phyloP scores from a whole-genome alignment of 2,797 vertebrate species.

The Oreochromis mossambicus region DNA sequence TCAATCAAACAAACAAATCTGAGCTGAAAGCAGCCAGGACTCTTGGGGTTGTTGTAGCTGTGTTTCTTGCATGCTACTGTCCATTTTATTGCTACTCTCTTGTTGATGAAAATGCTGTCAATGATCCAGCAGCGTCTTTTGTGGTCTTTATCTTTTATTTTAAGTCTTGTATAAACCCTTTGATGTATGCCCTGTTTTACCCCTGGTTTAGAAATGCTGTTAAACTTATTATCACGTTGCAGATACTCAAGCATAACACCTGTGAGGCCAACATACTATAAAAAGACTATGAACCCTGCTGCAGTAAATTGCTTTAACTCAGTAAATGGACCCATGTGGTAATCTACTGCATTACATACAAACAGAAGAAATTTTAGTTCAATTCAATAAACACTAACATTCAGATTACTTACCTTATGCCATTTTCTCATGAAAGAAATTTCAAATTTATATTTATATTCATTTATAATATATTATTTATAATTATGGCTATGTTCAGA shows the following conservation, averaged over 20 bases:
- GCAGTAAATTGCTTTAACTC: background rate
- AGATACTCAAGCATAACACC: background rate
- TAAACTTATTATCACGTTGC: background rate
- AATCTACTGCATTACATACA: background rate
- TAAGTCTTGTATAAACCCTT: background rate
- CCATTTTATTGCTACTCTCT: too few species aligned
- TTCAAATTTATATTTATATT: too few species aligned
- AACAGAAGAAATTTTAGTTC: background rate
- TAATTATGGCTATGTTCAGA: too few species aligned
- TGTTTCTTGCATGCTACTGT: background rate
- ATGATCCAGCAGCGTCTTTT: too few species aligned
- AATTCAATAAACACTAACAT: background rate
- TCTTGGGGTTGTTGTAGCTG: background rate
- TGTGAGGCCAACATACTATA: background rate
- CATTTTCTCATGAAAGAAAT: background rate
- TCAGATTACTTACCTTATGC: background rate
- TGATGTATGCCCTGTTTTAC: background rate
- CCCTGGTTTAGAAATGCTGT: conserved; percentile 20
- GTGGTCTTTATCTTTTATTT: too few species aligned
- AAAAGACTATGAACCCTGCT: background rate
- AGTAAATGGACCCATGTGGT: background rate
- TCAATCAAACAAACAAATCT: background rate
- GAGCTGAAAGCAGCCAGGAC: background rate
- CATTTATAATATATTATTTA: too few species aligned
- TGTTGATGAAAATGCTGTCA: too few species aligned